Evolutionary conservation across 1,140 invertebrate species (phyloP).

Genomic region (Trissolcus basalis): DNA sequence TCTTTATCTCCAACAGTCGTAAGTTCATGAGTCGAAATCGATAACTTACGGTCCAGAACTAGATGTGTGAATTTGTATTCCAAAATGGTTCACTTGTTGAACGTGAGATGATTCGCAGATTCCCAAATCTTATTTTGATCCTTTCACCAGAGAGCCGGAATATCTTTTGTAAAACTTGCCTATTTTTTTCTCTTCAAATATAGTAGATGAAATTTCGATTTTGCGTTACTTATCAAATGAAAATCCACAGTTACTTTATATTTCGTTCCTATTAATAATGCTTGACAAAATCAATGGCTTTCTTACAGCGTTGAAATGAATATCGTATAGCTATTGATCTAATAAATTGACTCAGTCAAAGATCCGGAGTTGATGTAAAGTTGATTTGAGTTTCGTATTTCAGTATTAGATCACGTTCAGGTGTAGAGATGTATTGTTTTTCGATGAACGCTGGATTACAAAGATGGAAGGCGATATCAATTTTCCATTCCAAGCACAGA

Average conservation of each 20-base stretch:
- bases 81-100: conserved; percentile 58
- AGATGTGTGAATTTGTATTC: conserved; percentile 59
- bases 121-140: conserved; percentile 37
- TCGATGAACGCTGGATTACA: conserved; percentile 46
- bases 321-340: conserved; percentile 13
- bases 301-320: conserved; percentile 14
- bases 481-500: conserved; percentile 46
- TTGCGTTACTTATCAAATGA: conserved; percentile 11
- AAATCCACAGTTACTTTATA: neutral
- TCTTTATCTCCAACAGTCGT: conserved; percentile 37
- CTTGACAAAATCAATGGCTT: neutral
- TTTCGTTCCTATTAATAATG: neutral
- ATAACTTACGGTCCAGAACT: conserved; percentile 52
- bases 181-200: conserved; percentile 1
- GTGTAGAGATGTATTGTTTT: conserved; percentile 47
- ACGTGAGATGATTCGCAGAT: conserved; percentile 56
- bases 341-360: conserved; percentile 22
- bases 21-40: conserved; percentile 58
- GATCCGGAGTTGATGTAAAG: conserved; percentile 38
- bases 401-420: conserved; percentile 41
- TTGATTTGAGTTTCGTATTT: conserved; percentile 45
- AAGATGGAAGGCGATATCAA: conserved; percentile 50
- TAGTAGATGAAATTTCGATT: conserved; percentile 14
- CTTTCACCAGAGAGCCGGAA: conserved; percentile 29
- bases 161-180: conserved; percentile 28